Evolutionary conservation across 2,888 invertebrate species (phyloP).

Genomic region (Saturnia pavonia): DNA sequence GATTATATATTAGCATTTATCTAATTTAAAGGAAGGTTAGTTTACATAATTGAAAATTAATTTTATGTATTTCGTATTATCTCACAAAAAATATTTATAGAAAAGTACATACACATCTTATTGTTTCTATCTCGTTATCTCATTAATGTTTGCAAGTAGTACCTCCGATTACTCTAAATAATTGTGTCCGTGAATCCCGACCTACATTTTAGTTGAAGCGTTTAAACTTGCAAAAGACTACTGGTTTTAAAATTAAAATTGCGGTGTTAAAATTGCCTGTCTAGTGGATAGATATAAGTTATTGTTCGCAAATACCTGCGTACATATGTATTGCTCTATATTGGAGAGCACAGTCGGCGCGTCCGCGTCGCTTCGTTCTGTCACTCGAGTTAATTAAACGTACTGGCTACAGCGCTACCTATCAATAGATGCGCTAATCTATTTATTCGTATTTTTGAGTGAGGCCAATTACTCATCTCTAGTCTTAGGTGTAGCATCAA

Average conservation of each 20-base stretch:
- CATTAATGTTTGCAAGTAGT: too few relatives aligned
- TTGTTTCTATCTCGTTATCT: too few relatives aligned
- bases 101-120: too few relatives aligned
- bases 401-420: conserved; percentile 40
- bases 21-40: too few relatives aligned
- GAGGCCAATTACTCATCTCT: not conserved
- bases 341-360: conserved; percentile 27
- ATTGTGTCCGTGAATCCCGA: not conserved
- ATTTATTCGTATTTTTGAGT: not conserved
- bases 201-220: not conserved
- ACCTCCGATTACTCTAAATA: too few relatives aligned
- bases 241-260: too few relatives aligned
- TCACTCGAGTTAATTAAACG: conserved; percentile 81
- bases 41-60: too few relatives aligned
- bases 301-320: not conserved
- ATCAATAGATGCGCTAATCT: conserved; percentile 45
- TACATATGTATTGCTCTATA: conserved; percentile 9
- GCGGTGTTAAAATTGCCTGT: too few relatives aligned
- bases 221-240: not conserved
- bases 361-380: conserved; percentile 63
- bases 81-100: too few relatives aligned
- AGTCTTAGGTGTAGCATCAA: not conserved
- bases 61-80: too few relatives aligned
- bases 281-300: not conserved
- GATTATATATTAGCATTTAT: too few relatives aligned